These are phyloP conservation scores for Latrodectus hesperus DNA, from an alignment of 2,888 invertebrate genomes.

Conservation along the genomic window DNA sequence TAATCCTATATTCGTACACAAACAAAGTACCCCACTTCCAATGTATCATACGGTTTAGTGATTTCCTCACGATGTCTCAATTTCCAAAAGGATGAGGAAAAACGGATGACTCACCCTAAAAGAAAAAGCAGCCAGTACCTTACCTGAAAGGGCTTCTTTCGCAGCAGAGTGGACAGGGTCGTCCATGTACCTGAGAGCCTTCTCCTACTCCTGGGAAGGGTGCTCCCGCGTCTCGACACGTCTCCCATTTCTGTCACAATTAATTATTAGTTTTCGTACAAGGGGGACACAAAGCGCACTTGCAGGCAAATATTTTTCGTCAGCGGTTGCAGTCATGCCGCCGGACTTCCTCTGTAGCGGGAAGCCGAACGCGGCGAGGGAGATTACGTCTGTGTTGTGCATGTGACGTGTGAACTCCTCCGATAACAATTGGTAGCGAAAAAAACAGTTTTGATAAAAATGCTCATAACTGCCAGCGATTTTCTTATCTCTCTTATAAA, in stretches of 20 bases:
- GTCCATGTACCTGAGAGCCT: constrained; percentile 63
- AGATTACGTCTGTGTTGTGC: constrained; percentile 23
- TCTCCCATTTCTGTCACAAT: constrained; percentile 14
- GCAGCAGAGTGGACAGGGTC: constrained; percentile 48
- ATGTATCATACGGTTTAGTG: no score
- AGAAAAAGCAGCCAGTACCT: background rate
- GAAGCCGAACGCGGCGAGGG: constrained; percentile 5
- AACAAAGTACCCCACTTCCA: no score
- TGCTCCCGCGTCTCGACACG: background rate
- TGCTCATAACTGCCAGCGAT: no score
- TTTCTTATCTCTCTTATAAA: no score
- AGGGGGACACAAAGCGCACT: constrained; percentile 20
- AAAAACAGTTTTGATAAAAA: no score
- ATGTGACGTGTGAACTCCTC: no score
- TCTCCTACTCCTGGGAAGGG: constrained; percentile 23
- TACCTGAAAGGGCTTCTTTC: constrained; percentile 41
- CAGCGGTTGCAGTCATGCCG: constrained; percentile 16
- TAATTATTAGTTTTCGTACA: no score
- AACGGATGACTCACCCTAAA: no score
- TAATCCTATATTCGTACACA: no score
- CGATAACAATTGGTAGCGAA: no score
- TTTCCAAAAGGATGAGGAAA: no score
- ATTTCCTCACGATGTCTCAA: no score
- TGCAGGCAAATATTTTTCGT: background rate
- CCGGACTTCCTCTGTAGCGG: constrained; percentile 59